Evolutionary conservation across 2,113 vertebrate species (phyloP).

Genomic region (Alouatta palliata): DNA sequence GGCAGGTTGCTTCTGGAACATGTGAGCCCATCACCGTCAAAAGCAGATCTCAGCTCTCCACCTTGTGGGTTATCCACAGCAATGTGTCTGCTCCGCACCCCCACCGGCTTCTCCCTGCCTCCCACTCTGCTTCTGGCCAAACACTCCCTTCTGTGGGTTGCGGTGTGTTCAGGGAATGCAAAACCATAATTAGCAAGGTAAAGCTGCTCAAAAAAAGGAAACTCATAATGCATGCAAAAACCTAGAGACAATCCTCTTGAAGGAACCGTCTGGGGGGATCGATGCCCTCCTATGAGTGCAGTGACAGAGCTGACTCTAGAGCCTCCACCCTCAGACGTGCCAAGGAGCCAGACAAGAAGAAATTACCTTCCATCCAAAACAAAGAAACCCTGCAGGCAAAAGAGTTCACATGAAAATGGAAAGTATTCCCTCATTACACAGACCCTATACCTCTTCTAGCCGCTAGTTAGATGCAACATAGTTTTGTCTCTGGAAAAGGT

Average conservation of each 20-base stretch:
- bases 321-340: not conserved
- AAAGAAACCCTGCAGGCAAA: not conserved
- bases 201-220: not conserved
- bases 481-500: conserved; percentile 28
- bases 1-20: not conserved
- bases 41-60: not conserved
- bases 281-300: not conserved
- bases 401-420: not conserved
- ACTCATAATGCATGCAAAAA: not conserved
- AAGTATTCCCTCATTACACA: not conserved
- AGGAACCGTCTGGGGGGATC: not conserved
- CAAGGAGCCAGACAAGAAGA: not conserved
- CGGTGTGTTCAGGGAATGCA: conserved; percentile 11
- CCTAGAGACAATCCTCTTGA: not conserved
- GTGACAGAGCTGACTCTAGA: not conserved
- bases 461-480: too few relatives aligned
- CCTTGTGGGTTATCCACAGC: not conserved
- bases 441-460: not conserved
- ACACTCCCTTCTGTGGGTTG: not conserved
- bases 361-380: not conserved
- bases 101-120: not conserved
- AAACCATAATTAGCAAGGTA: conserved; percentile 57
- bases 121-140: conserved; percentile 24
- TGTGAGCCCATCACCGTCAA: not conserved
- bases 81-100: not conserved